A percentile compares a stretch with the other conserved stretches of the same genome.
These are phyloP conservation scores for Xiphophorus maculatus DNA, from an alignment of 2,113 vertebrate genomes.

Conservation along the genomic window DNA sequence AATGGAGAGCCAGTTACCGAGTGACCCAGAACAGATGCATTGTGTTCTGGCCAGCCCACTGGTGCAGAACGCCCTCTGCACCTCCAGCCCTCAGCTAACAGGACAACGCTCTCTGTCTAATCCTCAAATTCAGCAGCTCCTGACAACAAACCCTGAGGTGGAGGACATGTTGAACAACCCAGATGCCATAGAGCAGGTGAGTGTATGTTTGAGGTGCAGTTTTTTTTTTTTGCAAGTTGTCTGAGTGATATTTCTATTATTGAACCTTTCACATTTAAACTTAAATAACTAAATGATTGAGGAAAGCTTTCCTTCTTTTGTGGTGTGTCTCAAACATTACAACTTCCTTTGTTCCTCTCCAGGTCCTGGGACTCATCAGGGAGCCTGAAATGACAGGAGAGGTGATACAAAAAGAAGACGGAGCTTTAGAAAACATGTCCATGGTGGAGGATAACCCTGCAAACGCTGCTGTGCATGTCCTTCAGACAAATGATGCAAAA, in stretches of 20 bases:
- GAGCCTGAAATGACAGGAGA: conserved; percentile 50
- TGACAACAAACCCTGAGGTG: conserved; percentile 56
- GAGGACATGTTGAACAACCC: conserved; percentile 36
- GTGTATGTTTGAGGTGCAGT: not conserved
- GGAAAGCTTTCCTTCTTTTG: not conserved
- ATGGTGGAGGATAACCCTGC: conserved; percentile 6
- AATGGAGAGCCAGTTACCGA: conserved; percentile 58
- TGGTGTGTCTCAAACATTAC: not conserved
- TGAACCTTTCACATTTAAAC: not conserved
- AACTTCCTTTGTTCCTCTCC: not conserved
- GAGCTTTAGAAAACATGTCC: conserved; percentile 14
- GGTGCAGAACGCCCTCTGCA: conserved; percentile 46
- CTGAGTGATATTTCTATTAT: not conserved
- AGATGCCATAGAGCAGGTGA: conserved; percentile 40
- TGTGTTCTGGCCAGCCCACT: conserved; percentile 40
- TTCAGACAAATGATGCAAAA: conserved; percentile 15
- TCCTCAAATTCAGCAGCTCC: conserved; percentile 52
- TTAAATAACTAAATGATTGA: not conserved
- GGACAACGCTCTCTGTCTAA: conserved; percentile 52
- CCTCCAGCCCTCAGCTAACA: conserved; percentile 40
- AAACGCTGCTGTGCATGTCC: not conserved
- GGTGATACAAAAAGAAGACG: conserved; percentile 27
- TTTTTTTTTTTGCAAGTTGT: not conserved
- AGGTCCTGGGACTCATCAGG: conserved; percentile 52
- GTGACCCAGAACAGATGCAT: conserved; percentile 46